phyloP scores from a whole-genome alignment of 2,113 vertebrate genomes.

The Phyllostomus discolor region DNA sequence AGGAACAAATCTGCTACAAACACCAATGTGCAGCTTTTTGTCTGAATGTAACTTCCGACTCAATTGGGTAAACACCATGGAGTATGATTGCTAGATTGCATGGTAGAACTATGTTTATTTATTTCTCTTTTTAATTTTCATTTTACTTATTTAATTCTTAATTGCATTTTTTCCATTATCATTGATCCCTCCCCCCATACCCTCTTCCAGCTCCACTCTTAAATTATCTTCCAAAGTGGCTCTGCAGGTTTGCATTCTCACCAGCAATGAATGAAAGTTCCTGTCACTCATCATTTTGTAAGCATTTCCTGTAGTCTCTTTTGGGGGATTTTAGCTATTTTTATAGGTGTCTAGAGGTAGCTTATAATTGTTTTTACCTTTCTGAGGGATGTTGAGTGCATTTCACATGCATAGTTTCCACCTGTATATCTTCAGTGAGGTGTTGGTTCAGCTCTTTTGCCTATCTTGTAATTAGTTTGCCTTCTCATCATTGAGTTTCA shows the following conservation, averaged over 20 bases:
- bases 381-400: neutral
- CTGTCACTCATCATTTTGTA: neutral
- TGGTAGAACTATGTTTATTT: neutral
- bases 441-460: neutral
- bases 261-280: neutral
- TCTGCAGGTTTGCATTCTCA: too few species aligned
- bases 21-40: neutral
- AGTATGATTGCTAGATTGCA: neutral
- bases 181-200: too few species aligned
- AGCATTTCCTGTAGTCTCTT: neutral
- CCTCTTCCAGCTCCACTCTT: too few species aligned
- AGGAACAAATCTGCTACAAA: neutral
- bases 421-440: neutral
- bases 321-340: neutral
- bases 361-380: neutral
- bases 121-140: neutral
- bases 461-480: neutral
- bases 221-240: too few species aligned
- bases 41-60: neutral
- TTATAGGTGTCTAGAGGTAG: neutral
- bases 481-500: neutral
- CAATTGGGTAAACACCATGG: neutral
- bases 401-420: neutral
- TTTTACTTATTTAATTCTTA: too few species aligned
- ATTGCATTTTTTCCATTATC: too few species aligned